These are phyloP conservation scores for Drosophila mayri DNA, from an alignment of 1,140 invertebrate species.

Conservation along the genomic window DNA sequence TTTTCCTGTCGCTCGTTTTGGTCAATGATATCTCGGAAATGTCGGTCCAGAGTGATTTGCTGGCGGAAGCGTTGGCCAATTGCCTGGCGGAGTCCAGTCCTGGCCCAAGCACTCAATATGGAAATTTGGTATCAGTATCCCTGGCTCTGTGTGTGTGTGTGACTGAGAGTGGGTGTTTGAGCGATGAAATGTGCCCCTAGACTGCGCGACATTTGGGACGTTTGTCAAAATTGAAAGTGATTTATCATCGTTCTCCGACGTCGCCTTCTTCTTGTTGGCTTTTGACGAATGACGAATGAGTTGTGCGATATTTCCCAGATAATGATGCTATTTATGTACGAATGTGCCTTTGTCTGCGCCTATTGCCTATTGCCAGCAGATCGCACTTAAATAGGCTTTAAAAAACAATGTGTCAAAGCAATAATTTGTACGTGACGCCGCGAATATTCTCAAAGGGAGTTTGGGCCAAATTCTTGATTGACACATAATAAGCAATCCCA, in stretches of 20 bases:
- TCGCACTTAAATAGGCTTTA: conserved; percentile 38
- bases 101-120: conserved; percentile 42
- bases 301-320: conserved; percentile 56
- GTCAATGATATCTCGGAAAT: conserved; percentile 57
- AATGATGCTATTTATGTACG: conserved; percentile 55
- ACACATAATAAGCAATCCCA: conserved; percentile 74
- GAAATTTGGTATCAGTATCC: conserved; percentile 37
- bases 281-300: conserved; percentile 75
- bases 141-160: conserved; percentile 5
- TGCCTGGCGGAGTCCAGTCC: conserved; percentile 30
- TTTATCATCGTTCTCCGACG: conserved; percentile 66
- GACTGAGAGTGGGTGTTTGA: conserved; percentile 29
- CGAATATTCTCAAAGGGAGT: conserved; percentile 24
- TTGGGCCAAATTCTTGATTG: conserved; percentile 46
- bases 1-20: conserved; percentile 10
- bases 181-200: conserved; percentile 63
- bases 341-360: conserved; percentile 1
- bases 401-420: conserved; percentile 56
- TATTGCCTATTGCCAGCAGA: conserved; percentile 1
- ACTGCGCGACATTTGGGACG: conserved; percentile 71
- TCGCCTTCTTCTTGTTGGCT: conserved; percentile 35
- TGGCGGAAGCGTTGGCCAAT: conserved; percentile 53
- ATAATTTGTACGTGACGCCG: conserved; percentile 67
- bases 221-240: conserved; percentile 82
- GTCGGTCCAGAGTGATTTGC: conserved; percentile 53